Evolutionary conservation across 1,140 invertebrate genomes (phyloP).

Genomic region (Drosophila burlai): DNA sequence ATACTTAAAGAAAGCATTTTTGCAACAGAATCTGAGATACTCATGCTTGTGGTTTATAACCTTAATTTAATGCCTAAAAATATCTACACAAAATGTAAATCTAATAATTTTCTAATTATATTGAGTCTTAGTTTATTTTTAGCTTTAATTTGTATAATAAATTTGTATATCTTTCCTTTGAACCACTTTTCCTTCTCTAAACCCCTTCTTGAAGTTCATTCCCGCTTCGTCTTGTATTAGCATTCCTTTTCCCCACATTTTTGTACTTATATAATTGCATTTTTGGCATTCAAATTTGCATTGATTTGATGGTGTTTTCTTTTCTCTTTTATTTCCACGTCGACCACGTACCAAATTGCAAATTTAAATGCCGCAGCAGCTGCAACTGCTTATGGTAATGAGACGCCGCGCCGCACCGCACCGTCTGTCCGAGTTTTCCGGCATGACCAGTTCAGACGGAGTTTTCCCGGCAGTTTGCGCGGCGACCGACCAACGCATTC

Average conservation of each 20-base stretch:
- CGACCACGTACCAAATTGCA: slow-evolving; percentile 32
- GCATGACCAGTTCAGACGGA: slow-evolving; percentile 16
- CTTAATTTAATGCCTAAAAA: not conserved
- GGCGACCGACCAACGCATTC: slow-evolving; percentile 27
- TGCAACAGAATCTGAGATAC: too few species aligned
- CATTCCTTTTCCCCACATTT: not conserved
- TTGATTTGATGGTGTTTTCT: slow-evolving; percentile 25
- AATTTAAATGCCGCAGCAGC: slow-evolving; percentile 63
- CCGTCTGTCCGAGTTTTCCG: slow-evolving; percentile 10
- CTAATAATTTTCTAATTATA: not conserved
- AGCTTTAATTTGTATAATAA: not conserved
- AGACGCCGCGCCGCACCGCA: not conserved
- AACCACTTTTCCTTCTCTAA: not conserved
- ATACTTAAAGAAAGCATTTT: too few species aligned
- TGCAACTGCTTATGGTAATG: slow-evolving; percentile 64
- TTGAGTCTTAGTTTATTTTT: not conserved
- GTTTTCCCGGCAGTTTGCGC: slow-evolving; percentile 32
- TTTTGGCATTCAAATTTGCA: slow-evolving; percentile 48
- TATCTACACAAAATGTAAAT: too few species aligned
- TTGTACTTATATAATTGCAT: slow-evolving; percentile 44
- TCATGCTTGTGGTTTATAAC: not conserved
- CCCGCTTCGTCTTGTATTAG: not conserved
- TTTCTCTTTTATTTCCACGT: slow-evolving; percentile 2
- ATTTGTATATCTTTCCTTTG: not conserved
- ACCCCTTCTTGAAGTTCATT: not conserved